phyloP scores from a whole-genome alignment of 2,113 vertebrate species.

The Hippocampus comes region DNA sequence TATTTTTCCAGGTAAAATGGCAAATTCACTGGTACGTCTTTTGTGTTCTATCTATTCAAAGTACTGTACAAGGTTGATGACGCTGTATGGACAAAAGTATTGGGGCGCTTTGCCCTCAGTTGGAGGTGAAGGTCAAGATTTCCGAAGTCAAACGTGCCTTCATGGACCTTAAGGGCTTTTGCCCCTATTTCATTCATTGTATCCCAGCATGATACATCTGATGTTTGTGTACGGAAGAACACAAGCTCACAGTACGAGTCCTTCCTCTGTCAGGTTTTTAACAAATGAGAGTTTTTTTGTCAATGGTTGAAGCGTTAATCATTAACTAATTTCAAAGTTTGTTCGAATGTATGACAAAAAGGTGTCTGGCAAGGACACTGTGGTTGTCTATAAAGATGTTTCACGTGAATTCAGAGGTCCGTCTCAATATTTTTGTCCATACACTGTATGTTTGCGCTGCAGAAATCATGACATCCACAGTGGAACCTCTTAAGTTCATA shows the following conservation, averaged over 20 bases:
- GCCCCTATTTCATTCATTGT: not conserved
- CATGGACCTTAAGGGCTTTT: not conserved
- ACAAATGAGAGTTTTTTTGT: not conserved
- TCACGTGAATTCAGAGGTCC: not conserved
- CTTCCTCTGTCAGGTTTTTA: not conserved
- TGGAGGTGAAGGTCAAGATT: not conserved
- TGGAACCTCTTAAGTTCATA: constrained; percentile 2
- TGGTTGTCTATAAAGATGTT: not conserved
- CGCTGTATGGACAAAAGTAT: not conserved
- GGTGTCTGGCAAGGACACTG: not conserved
- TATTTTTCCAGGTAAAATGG: constrained; percentile 26
- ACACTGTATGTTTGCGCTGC: not conserved
- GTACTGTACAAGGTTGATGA: not conserved
- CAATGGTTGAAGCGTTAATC: not conserved
- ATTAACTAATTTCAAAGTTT: not conserved
- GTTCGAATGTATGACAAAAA: not conserved
- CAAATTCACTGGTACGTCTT: constrained; percentile 25
- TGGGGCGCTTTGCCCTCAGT: not conserved
- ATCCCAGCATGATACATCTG: not conserved
- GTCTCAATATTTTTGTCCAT: constrained; percentile 12
- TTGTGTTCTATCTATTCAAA: not conserved
- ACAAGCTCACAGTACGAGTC: not conserved
- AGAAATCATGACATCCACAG: not conserved
- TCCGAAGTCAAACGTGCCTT: not conserved
- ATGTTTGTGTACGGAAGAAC: not conserved